Conservation (phyloP, 1,140 invertebrate species). For the Anagrus nilaparvatae region DNA sequence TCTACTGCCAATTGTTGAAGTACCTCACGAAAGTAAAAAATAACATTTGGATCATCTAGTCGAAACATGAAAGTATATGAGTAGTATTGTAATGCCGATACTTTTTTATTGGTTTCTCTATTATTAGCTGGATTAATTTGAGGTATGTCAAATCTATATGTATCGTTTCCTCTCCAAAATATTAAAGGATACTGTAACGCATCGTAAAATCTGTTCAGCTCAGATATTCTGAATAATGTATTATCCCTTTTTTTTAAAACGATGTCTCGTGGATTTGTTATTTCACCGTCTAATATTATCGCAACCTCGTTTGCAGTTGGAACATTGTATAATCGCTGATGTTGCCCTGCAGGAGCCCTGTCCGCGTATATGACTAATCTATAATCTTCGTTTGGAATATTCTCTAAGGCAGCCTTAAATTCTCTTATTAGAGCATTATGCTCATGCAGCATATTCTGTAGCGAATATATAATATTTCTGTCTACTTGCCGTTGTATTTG, state of each 20-base stretch:
- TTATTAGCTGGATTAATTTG: neutral
- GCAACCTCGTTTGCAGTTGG: constrained; percentile 25
- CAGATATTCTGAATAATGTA: constrained; percentile 25
- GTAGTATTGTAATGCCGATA: constrained; percentile 31
- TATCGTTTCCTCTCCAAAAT: neutral
- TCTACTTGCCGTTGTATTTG: too few relatives aligned
- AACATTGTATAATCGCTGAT: constrained; percentile 24
- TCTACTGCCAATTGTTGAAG: constrained; percentile 37
- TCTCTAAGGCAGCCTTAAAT: too few relatives aligned
- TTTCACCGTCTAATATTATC: constrained; percentile 22
- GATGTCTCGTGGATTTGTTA: constrained; percentile 31
- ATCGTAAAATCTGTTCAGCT: neutral
- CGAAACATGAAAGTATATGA: constrained; percentile 31
- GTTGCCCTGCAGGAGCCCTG: constrained; percentile 20
- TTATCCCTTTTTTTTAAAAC: constrained; percentile 30
- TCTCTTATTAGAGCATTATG: too few relatives aligned
- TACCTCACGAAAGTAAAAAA: constrained; percentile 14
- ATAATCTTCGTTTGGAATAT: too few relatives aligned
- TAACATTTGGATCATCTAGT: constrained; percentile 9
- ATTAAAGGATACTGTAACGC: neutral
- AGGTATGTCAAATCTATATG: neutral
- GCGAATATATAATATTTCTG: too few relatives aligned
- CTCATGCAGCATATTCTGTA: too few relatives aligned
- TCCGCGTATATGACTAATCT: too few relatives aligned
- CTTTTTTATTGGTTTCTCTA: constrained; percentile 24